Percentiles rank a stretch among this genome's conserved stretches.
Conservation (phyloP, 2,888 invertebrate species). For the Yponomeuta sedellus region DNA sequence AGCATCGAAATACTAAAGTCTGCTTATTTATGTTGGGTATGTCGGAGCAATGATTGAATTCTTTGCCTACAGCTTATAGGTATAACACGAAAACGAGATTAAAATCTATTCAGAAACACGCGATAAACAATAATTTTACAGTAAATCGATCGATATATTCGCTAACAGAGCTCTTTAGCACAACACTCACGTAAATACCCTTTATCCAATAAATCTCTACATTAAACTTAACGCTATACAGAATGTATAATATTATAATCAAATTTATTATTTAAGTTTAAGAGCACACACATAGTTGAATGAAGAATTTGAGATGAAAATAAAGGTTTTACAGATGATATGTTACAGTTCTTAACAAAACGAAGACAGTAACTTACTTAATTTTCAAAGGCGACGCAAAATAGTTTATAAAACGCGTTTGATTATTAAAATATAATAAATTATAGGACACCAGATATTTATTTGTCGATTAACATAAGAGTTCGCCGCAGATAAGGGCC, state of each 20-base stretch:
- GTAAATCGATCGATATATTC: conserved; percentile 12
- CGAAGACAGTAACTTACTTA: neutral
- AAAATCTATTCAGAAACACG: conserved; percentile 3
- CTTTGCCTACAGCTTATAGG: neutral
- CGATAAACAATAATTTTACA: conserved; percentile 6
- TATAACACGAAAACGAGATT: conserved; percentile 3
- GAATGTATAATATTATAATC: neutral
- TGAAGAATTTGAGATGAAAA: too few species aligned
- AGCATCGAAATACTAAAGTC: too few species aligned
- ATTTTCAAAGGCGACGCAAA: neutral
- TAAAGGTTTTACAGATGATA: too few species aligned
- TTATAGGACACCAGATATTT: too few species aligned
- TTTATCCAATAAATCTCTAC: conserved; percentile 15
- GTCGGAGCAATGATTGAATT: neutral
- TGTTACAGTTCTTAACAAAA: neutral
- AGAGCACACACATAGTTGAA: neutral
- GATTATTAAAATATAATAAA: too few species aligned
- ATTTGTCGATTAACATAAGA: too few species aligned
- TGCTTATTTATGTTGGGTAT: too few species aligned
- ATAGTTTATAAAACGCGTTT: too few species aligned
- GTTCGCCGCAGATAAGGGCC: too few species aligned
- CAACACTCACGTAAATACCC: conserved; percentile 19
- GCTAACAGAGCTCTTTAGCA: conserved; percentile 16
- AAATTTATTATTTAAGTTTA: neutral
- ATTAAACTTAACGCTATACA: conserved; percentile 14